These are phyloP conservation scores for Aspidapion aeneum DNA, from an alignment of 2,888 invertebrate species.

Conservation along the genomic window DNA sequence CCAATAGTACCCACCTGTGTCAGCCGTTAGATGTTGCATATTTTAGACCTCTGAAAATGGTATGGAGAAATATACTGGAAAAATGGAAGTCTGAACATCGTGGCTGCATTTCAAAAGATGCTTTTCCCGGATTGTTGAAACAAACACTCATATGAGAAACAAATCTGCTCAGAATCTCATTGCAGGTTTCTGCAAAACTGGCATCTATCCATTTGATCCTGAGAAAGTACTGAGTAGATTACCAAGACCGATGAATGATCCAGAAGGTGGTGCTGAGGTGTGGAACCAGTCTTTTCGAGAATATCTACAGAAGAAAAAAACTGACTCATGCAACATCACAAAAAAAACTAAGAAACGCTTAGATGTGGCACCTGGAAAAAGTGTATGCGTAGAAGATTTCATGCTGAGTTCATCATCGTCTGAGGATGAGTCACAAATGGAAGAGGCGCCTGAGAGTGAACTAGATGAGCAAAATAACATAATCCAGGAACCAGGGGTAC, in stretches of 20 bases:
- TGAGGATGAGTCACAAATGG: neutral
- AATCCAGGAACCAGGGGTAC: neutral
- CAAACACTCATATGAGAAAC: neutral
- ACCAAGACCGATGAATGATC: neutral
- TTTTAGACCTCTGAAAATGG: slow-evolving; percentile 6
- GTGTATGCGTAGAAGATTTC: neutral
- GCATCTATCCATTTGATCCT: neutral
- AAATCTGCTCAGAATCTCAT: neutral
- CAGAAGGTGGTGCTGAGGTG: neutral
- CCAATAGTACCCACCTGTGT: neutral
- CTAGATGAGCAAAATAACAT: neutral
- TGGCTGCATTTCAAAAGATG: slow-evolving; percentile 3
- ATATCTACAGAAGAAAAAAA: neutral
- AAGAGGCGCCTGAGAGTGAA: neutral
- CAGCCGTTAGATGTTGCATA: slow-evolving; percentile 7
- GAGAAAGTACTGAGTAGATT: neutral
- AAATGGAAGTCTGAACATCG: neutral
- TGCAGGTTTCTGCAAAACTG: neutral
- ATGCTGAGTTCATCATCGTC: neutral
- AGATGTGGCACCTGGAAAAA: neutral
- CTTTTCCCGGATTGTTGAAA: slow-evolving; percentile 5
- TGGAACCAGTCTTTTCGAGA: neutral
- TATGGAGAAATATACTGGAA: slow-evolving; percentile 2
- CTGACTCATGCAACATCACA: neutral
- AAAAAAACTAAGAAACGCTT: neutral